phyloP scores from a whole-genome alignment of 2,888 invertebrate genomes.

The Aphelenchoides bicaudatus region DNA sequence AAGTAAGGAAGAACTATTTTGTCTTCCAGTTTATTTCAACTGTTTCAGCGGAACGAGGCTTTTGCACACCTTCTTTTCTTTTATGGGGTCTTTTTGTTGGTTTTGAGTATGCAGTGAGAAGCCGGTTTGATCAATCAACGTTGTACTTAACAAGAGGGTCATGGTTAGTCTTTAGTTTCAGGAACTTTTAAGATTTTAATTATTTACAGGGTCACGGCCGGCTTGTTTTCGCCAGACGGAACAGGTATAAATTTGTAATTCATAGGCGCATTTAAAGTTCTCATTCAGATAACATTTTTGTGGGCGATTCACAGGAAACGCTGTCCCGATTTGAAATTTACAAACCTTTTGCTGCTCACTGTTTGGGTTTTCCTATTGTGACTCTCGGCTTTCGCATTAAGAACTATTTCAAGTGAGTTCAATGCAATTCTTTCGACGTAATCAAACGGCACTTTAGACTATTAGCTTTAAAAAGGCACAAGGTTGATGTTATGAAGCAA shows the following conservation, averaged over 20 bases:
- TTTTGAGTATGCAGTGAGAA: constrained; percentile 44
- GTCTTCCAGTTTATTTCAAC: constrained; percentile 24
- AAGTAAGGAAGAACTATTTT: constrained; percentile 28
- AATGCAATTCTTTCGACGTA: constrained; percentile 20
- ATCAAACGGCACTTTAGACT: constrained; percentile 39
- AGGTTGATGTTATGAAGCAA: constrained; percentile 82
- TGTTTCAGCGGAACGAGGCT: constrained; percentile 41
- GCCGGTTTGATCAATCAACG: constrained; percentile 37
- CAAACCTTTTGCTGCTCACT: constrained; percentile 63
- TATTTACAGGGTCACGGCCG: constrained; percentile 40
- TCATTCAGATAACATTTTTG: constrained; percentile 26
- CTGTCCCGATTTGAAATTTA: constrained; percentile 31
- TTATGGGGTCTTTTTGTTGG: constrained; percentile 40
- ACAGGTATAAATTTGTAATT: background rate
- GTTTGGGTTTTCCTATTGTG: constrained; percentile 87
- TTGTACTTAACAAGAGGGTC: constrained; percentile 37
- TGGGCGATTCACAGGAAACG: constrained; percentile 7
- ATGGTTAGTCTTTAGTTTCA: too few species aligned
- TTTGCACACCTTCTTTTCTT: constrained; percentile 37
- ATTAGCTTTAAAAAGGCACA: constrained; percentile 64
- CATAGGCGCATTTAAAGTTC: background rate
- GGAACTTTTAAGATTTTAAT: too few species aligned
- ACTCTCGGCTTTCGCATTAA: constrained; percentile 92
- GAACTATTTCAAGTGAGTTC: constrained; percentile 74
- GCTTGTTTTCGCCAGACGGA: constrained; percentile 35